A percentile compares a stretch with the other conserved stretches of the same genome.
These are phyloP conservation scores for Parazoanthus darwini DNA, from an alignment of 92 coral and sea anemone genomes.

Conservation along the genomic window DNA sequence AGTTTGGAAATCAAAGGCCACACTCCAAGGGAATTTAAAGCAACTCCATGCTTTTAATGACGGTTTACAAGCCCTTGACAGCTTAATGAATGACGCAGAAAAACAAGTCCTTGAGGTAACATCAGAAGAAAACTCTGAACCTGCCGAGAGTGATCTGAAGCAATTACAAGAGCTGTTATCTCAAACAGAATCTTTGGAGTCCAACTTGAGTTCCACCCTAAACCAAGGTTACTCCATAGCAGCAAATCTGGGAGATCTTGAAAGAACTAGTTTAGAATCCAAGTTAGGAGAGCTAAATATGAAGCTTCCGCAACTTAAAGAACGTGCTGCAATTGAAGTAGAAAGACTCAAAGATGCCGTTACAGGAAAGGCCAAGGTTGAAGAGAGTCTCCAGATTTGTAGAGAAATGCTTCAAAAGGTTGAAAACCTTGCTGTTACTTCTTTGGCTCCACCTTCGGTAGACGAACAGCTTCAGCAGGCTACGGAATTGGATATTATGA, in stretches of 20 bases:
- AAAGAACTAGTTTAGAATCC: slow-evolving; percentile 30
- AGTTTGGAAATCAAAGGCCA: slow-evolving; percentile 6
- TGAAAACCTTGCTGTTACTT: slow-evolving; percentile 40
- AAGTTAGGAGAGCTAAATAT: slow-evolving; percentile 55
- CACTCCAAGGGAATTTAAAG: slow-evolving; percentile 29
- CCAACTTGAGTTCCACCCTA: slow-evolving; percentile 9
- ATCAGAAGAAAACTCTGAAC: slow-evolving; percentile 38
- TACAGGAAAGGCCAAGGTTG: slow-evolving; percentile 48
- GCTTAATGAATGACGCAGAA: slow-evolving; percentile 13
- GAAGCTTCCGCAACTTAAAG: slow-evolving; percentile 64
- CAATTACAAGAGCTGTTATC: slow-evolving; percentile 17
- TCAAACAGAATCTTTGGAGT: slow-evolving; percentile 23
- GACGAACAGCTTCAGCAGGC: slow-evolving; percentile 51
- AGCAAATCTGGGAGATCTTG: slow-evolving; percentile 10
- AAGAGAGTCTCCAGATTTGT: slow-evolving; percentile 62
- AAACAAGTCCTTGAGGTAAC: not conserved
- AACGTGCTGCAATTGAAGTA: slow-evolving; percentile 45
- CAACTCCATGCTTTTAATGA: slow-evolving; percentile 37
- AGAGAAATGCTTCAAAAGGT: slow-evolving; percentile 57
- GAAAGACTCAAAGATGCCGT: slow-evolving; percentile 54
- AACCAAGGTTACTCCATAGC: slow-evolving; percentile 37
- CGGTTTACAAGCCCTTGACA: slow-evolving; percentile 12
- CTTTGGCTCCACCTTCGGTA: slow-evolving; percentile 38
- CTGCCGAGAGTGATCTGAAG: slow-evolving; percentile 34
- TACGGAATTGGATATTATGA: slow-evolving; percentile 33